A percentile compares a stretch with the other conserved stretches of the same genome.
These are phyloP conservation scores for Tinea trinotella DNA, from an alignment of 2,888 invertebrate genomes.

Conservation along the genomic window DNA sequence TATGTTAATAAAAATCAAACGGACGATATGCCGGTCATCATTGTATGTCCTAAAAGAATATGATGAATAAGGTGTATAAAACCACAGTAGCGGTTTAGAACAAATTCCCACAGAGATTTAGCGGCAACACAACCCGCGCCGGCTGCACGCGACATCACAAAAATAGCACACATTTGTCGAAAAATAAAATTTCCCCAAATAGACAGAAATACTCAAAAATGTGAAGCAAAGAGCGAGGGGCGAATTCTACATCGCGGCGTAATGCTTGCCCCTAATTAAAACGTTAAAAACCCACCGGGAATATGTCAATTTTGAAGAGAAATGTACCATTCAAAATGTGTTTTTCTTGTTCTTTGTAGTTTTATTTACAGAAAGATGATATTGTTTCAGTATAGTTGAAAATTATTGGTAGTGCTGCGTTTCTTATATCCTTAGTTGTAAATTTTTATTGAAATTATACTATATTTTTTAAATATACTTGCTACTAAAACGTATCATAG, in stretches of 20 bases:
- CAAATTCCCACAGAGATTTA: constrained; percentile 71
- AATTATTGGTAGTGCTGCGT: too few species aligned
- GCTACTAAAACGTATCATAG: too few species aligned
- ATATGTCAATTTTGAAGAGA: constrained; percentile 71
- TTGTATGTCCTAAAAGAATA: too few species aligned
- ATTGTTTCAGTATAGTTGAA: background rate
- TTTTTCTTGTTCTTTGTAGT: background rate
- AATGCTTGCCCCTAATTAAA: constrained; percentile 73
- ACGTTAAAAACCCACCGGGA: constrained; percentile 71
- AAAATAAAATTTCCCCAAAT: constrained; percentile 71
- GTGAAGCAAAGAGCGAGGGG: constrained; percentile 66
- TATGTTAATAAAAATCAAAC: too few species aligned
- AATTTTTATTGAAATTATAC: too few species aligned
- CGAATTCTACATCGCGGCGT: constrained; percentile 67
- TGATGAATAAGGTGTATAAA: background rate
- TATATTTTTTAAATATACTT: too few species aligned
- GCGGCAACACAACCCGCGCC: constrained; percentile 48
- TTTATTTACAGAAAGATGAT: constrained; percentile 1
- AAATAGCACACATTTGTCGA: constrained; percentile 70
- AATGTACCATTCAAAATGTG: constrained; percentile 56
- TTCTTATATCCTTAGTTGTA: too few species aligned
- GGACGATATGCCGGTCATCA: too few species aligned
- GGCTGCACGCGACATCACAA: constrained; percentile 63
- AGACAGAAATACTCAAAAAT: constrained; percentile 72
- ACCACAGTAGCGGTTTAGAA: constrained; percentile 32